Conservation (phyloP, 1,140 invertebrate genomes). For the Agrypnia vestita region DNA sequence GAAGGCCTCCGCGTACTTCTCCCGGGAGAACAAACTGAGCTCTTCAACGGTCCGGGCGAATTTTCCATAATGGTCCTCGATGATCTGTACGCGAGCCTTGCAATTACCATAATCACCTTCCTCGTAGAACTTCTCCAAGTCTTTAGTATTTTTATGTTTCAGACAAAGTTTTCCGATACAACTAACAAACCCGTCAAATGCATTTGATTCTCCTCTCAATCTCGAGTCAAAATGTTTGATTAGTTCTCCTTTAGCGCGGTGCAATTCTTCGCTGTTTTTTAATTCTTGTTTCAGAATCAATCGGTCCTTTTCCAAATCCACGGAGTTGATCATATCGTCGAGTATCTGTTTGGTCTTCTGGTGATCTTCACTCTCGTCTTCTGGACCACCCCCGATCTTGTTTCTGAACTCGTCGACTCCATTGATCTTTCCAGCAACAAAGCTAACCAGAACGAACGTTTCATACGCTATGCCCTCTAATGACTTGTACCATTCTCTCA, state of each 20-base stretch:
- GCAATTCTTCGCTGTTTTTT: background rate
- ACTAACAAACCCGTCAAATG: background rate
- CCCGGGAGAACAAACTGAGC: constrained; percentile 2
- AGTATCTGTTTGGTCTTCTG: background rate
- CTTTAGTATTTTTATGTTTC: background rate
- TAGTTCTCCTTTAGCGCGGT: background rate
- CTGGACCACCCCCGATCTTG: background rate
- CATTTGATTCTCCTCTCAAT: background rate
- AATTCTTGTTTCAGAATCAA: background rate
- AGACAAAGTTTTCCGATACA: background rate
- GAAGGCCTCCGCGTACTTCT: background rate
- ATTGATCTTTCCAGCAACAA: background rate
- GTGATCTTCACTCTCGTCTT: background rate
- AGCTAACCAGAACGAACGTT: background rate
- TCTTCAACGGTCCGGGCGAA: background rate
- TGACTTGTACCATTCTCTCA: background rate
- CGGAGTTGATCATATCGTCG: background rate
- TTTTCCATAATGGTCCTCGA: background rate
- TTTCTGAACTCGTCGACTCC: constrained; percentile 2
- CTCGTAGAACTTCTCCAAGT: background rate
- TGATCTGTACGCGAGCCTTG: background rate
- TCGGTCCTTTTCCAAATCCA: background rate
- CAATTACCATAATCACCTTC: background rate
- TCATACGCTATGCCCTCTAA: background rate
- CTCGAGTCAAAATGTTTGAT: background rate